Percentiles rank a stretch among this genome's conserved stretches.
Conservation (phyloP, 2,797 vertebrate genomes). For the Neostethus bicornis region DNA sequence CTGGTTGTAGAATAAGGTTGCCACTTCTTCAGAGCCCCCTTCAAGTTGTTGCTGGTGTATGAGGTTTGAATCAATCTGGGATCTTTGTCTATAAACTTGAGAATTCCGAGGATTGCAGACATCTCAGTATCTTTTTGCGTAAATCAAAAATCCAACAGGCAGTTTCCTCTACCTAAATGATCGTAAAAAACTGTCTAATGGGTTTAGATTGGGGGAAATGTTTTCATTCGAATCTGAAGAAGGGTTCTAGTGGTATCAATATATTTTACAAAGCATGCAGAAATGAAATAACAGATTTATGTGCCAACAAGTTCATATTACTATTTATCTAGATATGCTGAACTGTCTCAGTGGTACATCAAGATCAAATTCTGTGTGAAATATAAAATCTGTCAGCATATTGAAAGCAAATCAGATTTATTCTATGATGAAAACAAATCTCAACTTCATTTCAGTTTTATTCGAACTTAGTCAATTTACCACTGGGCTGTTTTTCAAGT, state of each 20-base stretch:
- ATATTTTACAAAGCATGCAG: constrained; percentile 44
- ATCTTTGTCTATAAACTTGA: constrained; percentile 46
- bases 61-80: constrained; percentile 58
- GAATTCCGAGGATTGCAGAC: constrained; percentile 39
- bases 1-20: constrained; percentile 21
- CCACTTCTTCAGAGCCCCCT: constrained; percentile 41
- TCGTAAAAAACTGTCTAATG: constrained; percentile 44
- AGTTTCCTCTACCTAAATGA: constrained; percentile 58
- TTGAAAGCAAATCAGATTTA: constrained; percentile 4
- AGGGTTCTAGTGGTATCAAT: constrained; percentile 54
- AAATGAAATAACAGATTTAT: constrained; percentile 25
- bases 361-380: constrained; percentile 9
- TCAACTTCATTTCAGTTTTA: constrained; percentile 11
- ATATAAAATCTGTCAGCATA: constrained; percentile 4
- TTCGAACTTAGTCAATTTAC: constrained; percentile 15
- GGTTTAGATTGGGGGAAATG: constrained; percentile 49
- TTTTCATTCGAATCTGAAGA: constrained; percentile 49
- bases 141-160: constrained; percentile 41
- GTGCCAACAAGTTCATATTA: constrained; percentile 42
- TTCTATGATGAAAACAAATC: neutral
- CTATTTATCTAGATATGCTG: constrained; percentile 16
- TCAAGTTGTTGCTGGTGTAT: constrained; percentile 34
- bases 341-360: constrained; percentile 15
- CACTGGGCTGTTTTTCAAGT: neutral
- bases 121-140: constrained; percentile 52